Percentiles rank a stretch among this genome's conserved stretches.
These are phyloP conservation scores for Hypolimnas misippus DNA, from an alignment of 2,888 invertebrate species.

Conservation along the genomic window DNA sequence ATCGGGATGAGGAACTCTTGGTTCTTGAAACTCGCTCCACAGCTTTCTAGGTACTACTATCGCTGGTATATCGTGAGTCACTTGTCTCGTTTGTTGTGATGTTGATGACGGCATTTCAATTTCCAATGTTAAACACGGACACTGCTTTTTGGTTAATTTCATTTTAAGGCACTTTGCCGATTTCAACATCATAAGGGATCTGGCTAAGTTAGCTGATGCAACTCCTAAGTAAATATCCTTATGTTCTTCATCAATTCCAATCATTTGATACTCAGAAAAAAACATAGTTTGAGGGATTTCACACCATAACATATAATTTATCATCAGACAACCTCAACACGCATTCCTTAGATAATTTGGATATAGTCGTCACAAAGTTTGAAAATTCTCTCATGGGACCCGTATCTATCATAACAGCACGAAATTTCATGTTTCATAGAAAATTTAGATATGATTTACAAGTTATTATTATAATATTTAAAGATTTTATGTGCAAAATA, in stretches of 20 bases:
- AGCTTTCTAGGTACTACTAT: slow-evolving; percentile 88
- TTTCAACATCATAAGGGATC: slow-evolving; percentile 89
- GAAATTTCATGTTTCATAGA: slow-evolving; percentile 85
- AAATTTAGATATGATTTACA: background rate
- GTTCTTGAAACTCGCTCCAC: slow-evolving; percentile 91
- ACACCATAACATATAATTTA: slow-evolving; percentile 90
- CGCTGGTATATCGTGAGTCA: slow-evolving; percentile 93
- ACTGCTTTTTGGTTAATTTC: slow-evolving; percentile 94
- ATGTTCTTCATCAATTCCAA: slow-evolving; percentile 88
- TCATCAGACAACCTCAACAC: slow-evolving; percentile 87
- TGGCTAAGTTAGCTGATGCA: slow-evolving; percentile 88
- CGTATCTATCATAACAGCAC: slow-evolving; percentile 87
- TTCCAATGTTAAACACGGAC: slow-evolving; percentile 94
- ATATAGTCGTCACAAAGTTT: slow-evolving; percentile 88
- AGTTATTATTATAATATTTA: too few species aligned
- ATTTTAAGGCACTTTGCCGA: slow-evolving; percentile 91
- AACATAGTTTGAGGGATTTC: slow-evolving; percentile 89
- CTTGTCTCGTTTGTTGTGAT: slow-evolving; percentile 86
- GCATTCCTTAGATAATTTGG: slow-evolving; percentile 91
- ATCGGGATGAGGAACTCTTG: slow-evolving; percentile 88
- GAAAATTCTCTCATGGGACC: slow-evolving; percentile 88
- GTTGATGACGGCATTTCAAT: slow-evolving; percentile 90
- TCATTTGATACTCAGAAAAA: slow-evolving; percentile 93
- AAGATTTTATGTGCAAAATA: too few species aligned
- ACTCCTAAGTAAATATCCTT: slow-evolving; percentile 93